These are phyloP conservation scores for Kryptolebias marmoratus DNA, from an alignment of 2,113 vertebrate genomes.

Conservation along the genomic window DNA sequence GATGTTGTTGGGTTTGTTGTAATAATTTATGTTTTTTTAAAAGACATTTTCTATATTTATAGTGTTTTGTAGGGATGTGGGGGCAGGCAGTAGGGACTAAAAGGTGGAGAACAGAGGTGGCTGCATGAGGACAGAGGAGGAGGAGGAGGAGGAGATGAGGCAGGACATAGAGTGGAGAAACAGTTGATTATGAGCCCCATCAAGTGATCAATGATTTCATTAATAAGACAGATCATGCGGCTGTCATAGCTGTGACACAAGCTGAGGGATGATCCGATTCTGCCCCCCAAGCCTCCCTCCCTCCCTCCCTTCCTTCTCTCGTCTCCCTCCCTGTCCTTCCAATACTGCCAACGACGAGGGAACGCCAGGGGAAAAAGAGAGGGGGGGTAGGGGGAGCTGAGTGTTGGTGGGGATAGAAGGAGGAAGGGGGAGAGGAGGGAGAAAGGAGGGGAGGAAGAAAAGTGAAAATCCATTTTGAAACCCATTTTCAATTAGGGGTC, in stretches of 20 bases:
- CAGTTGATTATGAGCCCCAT: constrained; percentile 96
- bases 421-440: constrained; percentile 3
- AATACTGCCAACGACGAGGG: constrained; percentile 60
- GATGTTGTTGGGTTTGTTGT: background rate
- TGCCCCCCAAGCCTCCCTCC: constrained; percentile 61
- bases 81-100: constrained; percentile 9
- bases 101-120: constrained; percentile 55
- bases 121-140: constrained; percentile 50
- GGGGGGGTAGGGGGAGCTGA: constrained; percentile 75
- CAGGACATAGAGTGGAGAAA: constrained; percentile 78
- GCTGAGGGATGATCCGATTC: constrained; percentile 93
- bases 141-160: constrained; percentile 58
- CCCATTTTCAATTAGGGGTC: constrained; percentile 99
- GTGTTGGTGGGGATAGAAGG: constrained; percentile 30
- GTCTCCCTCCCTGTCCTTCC: constrained; percentile 52
- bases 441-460: constrained; percentile 84
- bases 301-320: constrained; percentile 74
- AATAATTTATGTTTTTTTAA: background rate
- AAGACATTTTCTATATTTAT: background rate
- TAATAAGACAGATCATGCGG: constrained; percentile 98
- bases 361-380: constrained; percentile 33
- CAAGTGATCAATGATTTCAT: constrained; percentile 99
- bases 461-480: constrained; percentile 99
- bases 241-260: constrained; percentile 93
- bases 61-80: background rate